These are phyloP conservation scores for Mactra quadrangularis DNA, from an alignment of 1,140 invertebrate genomes.

Conservation along the genomic window DNA sequence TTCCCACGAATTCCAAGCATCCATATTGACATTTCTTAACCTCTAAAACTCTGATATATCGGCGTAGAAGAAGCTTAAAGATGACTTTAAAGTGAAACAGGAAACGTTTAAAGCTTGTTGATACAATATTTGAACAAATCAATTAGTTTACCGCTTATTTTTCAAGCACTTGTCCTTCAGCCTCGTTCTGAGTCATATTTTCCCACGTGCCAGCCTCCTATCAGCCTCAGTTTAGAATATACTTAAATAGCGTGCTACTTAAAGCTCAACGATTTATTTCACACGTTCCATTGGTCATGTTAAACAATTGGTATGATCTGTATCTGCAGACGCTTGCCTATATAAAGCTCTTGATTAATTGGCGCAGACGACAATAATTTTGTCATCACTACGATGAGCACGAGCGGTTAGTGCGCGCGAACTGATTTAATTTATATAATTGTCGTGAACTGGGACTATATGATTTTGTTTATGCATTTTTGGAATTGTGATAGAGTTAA, in stretches of 20 bases:
- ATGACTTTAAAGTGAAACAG: conserved; percentile 28
- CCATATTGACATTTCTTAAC: conserved; percentile 10
- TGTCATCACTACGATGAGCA: too few relatives aligned
- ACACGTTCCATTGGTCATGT: not conserved
- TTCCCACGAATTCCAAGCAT: conserved; percentile 17
- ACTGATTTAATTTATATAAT: too few relatives aligned
- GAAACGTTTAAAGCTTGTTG: conserved; percentile 15
- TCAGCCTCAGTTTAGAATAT: not conserved
- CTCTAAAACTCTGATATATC: not conserved
- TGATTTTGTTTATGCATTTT: too few relatives aligned
- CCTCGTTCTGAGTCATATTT: not conserved
- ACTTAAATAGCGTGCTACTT: not conserved
- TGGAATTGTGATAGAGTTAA: too few relatives aligned
- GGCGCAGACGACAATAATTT: too few relatives aligned
- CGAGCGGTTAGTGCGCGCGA: too few relatives aligned
- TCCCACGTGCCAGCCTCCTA: not conserved
- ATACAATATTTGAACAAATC: conserved; percentile 10
- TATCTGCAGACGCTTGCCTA: too few relatives aligned
- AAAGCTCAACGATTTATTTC: not conserved
- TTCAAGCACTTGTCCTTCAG: not conserved
- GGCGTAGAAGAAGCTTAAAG: not conserved
- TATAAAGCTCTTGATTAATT: too few relatives aligned
- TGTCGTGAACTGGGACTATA: too few relatives aligned
- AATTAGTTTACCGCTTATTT: conserved; percentile 1
- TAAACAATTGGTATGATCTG: too few relatives aligned